phyloP scores from a whole-genome alignment of 92 coral and sea anemone genomes.

The Heteractis magnifica region DNA sequence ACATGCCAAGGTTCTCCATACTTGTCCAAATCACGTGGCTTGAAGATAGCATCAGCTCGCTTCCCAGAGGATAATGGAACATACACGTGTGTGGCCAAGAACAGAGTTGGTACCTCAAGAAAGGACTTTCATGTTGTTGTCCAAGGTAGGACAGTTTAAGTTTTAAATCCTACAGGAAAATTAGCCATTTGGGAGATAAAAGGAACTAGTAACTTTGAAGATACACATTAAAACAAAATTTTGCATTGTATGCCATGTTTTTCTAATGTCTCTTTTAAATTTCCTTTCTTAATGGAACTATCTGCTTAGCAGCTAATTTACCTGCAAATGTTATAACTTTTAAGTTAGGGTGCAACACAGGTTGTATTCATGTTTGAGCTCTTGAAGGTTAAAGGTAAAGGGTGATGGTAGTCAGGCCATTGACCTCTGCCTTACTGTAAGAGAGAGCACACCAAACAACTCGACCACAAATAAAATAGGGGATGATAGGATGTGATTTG shows the following conservation, averaged over 20 bases:
- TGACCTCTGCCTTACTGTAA: neutral
- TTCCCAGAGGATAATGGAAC: conserved; percentile 23
- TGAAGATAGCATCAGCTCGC: conserved; percentile 3
- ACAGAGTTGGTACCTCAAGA: conserved; percentile 8
- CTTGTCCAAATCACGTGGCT: conserved; percentile 1
- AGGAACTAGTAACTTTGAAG: too few relatives aligned
- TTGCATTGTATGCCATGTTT: too few relatives aligned
- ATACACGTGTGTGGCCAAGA: conserved; percentile 25
- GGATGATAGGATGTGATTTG: neutral
- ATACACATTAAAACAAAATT: too few relatives aligned
- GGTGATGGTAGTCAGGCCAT: neutral
- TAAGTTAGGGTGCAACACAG: neutral
- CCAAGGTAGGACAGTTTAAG: conserved; percentile 6
- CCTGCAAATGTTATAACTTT: too few relatives aligned
- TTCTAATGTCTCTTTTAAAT: too few relatives aligned
- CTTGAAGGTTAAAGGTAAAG: too few relatives aligned
- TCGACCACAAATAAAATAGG: neutral
- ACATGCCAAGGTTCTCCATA: conserved; percentile 8
- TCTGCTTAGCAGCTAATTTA: too few relatives aligned
- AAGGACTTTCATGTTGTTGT: conserved; percentile 16
- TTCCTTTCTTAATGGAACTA: too few relatives aligned
- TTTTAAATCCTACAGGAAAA: neutral
- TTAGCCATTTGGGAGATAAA: neutral
- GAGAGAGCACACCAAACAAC: too few relatives aligned
- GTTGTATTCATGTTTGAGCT: too few relatives aligned